These are phyloP conservation scores for Pygoscelis adeliae DNA, from an alignment of 2,113 vertebrate species.

Conservation along the genomic window DNA sequence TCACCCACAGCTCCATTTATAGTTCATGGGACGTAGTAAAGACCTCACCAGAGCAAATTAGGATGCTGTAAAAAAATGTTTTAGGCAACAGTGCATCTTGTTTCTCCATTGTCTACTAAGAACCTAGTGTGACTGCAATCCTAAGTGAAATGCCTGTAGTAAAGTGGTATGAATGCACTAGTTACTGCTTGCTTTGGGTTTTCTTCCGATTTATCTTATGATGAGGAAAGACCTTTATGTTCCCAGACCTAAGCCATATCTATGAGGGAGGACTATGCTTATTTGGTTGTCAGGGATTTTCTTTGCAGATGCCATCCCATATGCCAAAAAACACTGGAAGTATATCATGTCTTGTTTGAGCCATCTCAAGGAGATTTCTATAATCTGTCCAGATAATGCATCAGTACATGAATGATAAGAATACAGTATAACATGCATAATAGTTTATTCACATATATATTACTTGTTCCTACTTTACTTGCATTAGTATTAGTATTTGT, in stretches of 20 bases:
- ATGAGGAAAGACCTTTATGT: neutral
- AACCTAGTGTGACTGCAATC: neutral
- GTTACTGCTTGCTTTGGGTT: neutral
- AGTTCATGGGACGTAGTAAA: neutral
- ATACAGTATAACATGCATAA: neutral
- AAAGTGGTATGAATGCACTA: neutral
- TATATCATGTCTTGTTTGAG: neutral
- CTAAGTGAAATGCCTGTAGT: neutral
- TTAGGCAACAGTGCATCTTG: neutral
- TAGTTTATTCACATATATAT: neutral
- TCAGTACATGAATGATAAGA: neutral
- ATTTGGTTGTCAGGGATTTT: neutral
- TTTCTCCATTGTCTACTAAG: neutral
- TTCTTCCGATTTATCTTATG: neutral
- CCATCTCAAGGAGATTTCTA: neutral
- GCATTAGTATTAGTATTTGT: neutral
- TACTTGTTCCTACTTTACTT: neutral
- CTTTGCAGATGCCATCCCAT: neutral
- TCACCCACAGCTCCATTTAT: neutral
- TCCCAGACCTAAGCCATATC: neutral
- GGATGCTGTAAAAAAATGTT: neutral
- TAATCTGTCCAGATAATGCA: neutral
- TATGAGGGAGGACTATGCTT: neutral
- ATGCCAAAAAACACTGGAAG: neutral
- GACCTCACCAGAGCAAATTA: neutral